phyloP scores from a whole-genome alignment of 2,797 vertebrate genomes.

The Sebastes miniatus region DNA sequence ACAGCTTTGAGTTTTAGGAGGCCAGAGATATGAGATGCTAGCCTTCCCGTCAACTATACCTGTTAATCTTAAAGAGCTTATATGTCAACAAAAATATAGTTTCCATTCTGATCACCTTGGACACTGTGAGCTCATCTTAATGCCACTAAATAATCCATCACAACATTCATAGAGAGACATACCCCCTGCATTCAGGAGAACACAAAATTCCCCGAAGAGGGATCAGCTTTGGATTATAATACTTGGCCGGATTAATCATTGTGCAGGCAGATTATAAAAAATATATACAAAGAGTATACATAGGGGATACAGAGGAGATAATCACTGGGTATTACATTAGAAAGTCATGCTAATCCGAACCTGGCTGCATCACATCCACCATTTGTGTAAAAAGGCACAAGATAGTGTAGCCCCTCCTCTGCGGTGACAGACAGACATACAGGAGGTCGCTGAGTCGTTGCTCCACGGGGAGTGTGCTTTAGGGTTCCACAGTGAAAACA shows the following conservation, averaged over 20 bases:
- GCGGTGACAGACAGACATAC: slow-evolving; percentile 68
- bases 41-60: background rate
- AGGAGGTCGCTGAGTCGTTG: slow-evolving; percentile 57
- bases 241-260: slow-evolving; percentile 76
- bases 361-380: slow-evolving; percentile 60
- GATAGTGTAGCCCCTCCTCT: slow-evolving; percentile 62
- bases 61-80: slow-evolving; percentile 7
- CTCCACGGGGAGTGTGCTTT: slow-evolving; percentile 69
- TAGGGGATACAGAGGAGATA: slow-evolving; percentile 43
- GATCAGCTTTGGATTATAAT: slow-evolving; percentile 72
- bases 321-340: slow-evolving; percentile 49
- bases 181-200: slow-evolving; percentile 17
- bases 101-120: slow-evolving; percentile 19
- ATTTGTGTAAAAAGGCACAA: slow-evolving; percentile 73
- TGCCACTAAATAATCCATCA: slow-evolving; percentile 49
- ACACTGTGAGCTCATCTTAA: slow-evolving; percentile 42
- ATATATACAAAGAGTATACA: slow-evolving; percentile 69
- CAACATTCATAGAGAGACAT: slow-evolving; percentile 52
- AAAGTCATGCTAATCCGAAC: slow-evolving; percentile 68
- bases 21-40: slow-evolving; percentile 37
- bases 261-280: slow-evolving; percentile 80
- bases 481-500: slow-evolving; percentile 61
- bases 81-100: slow-evolving; percentile 32
- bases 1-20: slow-evolving; percentile 69
- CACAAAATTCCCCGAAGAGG: slow-evolving; percentile 50